phyloP scores from a whole-genome alignment of 2,113 vertebrate genomes.

The Passer montanus region DNA sequence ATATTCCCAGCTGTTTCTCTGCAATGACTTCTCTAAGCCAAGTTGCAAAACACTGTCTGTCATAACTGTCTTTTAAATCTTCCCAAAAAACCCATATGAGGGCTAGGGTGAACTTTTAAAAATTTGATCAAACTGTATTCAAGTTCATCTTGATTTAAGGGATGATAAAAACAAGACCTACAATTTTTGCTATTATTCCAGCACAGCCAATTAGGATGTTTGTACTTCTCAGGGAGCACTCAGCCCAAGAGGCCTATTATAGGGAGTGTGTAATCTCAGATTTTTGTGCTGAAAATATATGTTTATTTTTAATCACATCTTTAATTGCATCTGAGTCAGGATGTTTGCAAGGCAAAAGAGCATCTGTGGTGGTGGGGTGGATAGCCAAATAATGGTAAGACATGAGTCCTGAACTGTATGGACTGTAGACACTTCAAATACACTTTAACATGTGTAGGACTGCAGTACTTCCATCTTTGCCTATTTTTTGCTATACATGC shows the following conservation, averaged over 20 bases:
- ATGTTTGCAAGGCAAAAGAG: background rate
- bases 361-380: background rate
- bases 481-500: background rate
- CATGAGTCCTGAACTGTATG: background rate
- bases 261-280: background rate
- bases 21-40: background rate
- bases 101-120: background rate
- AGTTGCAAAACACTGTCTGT: background rate
- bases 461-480: background rate
- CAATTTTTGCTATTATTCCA: background rate
- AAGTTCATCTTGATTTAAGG: background rate
- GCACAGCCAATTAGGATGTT: background rate
- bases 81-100: rapidly evolving
- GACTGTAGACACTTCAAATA: background rate
- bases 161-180: background rate
- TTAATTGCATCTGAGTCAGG: background rate
- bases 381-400: background rate
- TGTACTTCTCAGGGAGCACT: background rate
- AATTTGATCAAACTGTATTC: background rate
- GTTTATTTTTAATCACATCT: background rate
- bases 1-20: background rate
- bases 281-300: background rate
- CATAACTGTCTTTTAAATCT: background rate
- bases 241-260: background rate
- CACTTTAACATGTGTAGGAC: background rate